A percentile compares a stretch with the other conserved stretches of the same genome.
These are phyloP conservation scores for Cephus nigrinus DNA, from an alignment of 2,888 invertebrate genomes.

Conservation along the genomic window DNA sequence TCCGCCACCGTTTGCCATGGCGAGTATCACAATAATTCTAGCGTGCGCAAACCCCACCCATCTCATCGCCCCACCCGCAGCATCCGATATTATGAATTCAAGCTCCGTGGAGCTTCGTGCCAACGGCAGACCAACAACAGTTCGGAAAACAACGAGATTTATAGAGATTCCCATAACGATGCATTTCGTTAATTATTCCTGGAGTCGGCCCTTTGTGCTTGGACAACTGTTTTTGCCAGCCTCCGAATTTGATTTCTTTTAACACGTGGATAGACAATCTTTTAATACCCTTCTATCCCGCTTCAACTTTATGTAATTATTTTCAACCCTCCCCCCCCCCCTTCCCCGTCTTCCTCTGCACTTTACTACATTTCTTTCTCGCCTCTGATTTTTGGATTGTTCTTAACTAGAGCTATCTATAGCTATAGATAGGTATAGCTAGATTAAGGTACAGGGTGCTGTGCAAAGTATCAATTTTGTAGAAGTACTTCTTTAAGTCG, in stretches of 20 bases:
- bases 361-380: background rate
- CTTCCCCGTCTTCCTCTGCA: background rate
- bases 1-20: background rate
- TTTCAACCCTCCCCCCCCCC: constrained; percentile 3
- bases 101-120: constrained; percentile 41
- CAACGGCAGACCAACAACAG: constrained; percentile 46
- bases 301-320: constrained; percentile 13
- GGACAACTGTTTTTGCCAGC: too few species aligned
- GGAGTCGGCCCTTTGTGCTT: constrained; percentile 17
- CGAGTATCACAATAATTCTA: constrained; percentile 21
- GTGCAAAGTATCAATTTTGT: too few species aligned
- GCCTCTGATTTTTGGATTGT: background rate
- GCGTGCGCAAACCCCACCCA: background rate
- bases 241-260: too few species aligned
- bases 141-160: constrained; percentile 49
- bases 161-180: constrained; percentile 40
- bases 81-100: constrained; percentile 49
- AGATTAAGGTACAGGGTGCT: too few species aligned
- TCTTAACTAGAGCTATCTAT: background rate
- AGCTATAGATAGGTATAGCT: too few species aligned
- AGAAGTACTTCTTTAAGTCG: too few species aligned
- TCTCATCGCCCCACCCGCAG: constrained; percentile 16
- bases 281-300: too few species aligned
- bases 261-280: too few species aligned
- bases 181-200: constrained; percentile 54